Base-by-base conservation (phyloP, 1,140 invertebrate species). In the Dryas iulia region DNA sequence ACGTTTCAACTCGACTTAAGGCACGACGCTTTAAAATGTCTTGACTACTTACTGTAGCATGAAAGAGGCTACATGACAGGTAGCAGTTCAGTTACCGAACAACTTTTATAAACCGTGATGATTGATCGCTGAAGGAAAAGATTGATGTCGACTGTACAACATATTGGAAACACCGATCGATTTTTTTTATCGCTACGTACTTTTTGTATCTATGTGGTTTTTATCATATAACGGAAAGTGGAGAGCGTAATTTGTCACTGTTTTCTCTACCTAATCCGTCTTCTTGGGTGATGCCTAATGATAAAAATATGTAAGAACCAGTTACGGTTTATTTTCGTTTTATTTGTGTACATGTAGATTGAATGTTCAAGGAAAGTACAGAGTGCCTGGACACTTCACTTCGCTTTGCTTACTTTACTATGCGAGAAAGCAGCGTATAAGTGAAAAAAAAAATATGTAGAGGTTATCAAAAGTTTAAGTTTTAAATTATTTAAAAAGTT, bases 61-160 rank as follows among this genome's bases (percentile, higher is more conserved):
- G 65, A 74, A 73, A 77, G 66, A 30, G 69, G 69, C 53, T 79
- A 62, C 72, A 72, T 69, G 69, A 72, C 57, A 78, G 74, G 77
- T 77, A 81, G 52, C 52, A 23, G 52, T 53, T 53, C 52, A 23
- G 64, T 59, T 28, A 10, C 71, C 35, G 59, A 21, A 61, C 57
- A 67, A 56, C 64, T 74, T 78, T 69, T 76, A 76, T 78, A 72
- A 71, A 77, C 66, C 72, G 71, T 72, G 66, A 68, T 75, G 74
- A 77, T 73, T 70, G 77, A 78, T 78, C 72, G 67, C 33, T 39
- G 68, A 76, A 59, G 59, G 61, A 33, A 59, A 70, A 64, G 74
- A 77, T 77, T 71, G 66, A 77, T 73, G 52, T 56, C 31, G 53
- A n/a, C 47, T 62, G 56, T 18, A 11, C 53, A 24, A 23, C 10